Percentiles rank a stretch among this genome's conserved stretches.
Conservation (phyloP, 2,113 vertebrate species). For the Corythaixoides concolor region DNA sequence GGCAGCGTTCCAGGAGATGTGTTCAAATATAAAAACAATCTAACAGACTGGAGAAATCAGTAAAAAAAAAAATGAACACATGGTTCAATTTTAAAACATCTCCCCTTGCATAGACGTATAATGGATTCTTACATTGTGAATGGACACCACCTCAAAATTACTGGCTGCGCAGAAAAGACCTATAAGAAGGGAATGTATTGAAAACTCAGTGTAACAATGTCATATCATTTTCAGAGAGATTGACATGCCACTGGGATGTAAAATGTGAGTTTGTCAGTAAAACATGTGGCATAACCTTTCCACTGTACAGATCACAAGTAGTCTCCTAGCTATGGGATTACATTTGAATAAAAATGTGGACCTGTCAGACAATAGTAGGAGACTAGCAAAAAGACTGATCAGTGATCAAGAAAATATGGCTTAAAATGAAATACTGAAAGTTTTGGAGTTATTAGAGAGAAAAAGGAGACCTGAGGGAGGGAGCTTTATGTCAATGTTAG, state of each 20-base stretch:
- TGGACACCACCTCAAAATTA: neutral
- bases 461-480: neutral
- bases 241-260: neutral
- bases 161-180: neutral
- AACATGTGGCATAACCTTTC: neutral
- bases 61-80: neutral
- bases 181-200: neutral
- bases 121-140: neutral
- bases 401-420: neutral
- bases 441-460: neutral
- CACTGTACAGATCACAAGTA: neutral
- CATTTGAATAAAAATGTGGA: neutral
- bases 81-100: neutral
- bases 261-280: neutral
- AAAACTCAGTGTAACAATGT: neutral
- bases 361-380: neutral
- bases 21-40: neutral
- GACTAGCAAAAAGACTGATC: neutral
- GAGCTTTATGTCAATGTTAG: neutral
- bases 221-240: neutral
- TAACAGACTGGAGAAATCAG: neutral
- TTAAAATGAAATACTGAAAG: neutral
- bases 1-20: neutral
- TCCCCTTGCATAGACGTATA: neutral
- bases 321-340: neutral